Evolutionary conservation across 2,888 invertebrate genomes (phyloP), one percentile per base, ranked within the genome.

Genomic region (Synergus japonicus): DNA sequence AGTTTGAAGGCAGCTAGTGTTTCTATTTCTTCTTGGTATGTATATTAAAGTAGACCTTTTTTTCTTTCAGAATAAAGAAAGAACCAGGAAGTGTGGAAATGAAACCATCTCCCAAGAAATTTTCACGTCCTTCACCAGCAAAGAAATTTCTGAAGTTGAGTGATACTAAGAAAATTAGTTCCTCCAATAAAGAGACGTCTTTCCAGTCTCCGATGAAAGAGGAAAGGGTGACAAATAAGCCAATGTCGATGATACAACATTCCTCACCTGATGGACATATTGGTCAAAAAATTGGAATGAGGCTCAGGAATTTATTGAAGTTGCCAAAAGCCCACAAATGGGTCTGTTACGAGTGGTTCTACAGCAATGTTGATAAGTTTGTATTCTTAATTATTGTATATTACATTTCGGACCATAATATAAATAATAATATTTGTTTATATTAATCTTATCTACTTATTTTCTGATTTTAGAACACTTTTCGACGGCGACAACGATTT

Each of bases 321-420:
- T 93, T 99, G 84, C 99, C 99, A 0, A 99, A 99, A 93, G 99
- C 99, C 5, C 98, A 99, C 91, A 98, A 98, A 93, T 99, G 99
- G 98, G 99, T 99, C 10, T 99, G 98, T 92, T 99, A 98, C 92
- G 99, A 99, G 92, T 99, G 98, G 96, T 99, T 99, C 93, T 99
- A 99, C 92, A 99, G 99, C 86, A 99, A 98, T 89, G 96, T 99
- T 87, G 99, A 99, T 90, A 94, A 94, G 94, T 95, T 92, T 92
- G 93, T 92, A 77, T 64, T 64, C 41, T 43, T 64, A 3, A 5
- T 18, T 60, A 5, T 18, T 60, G 10, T 37, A 5, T 5, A 37
- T 37, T 37, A 29, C 37, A 37, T 5, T 37, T 7, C 5, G 5
- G 0, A 37, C 37, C 5, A 7, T 37, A 37, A 37, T 37, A 37